These are phyloP conservation scores for Mongoloraphidia duomilia DNA, from an alignment of 2,888 invertebrate genomes.

Conservation along the genomic window DNA sequence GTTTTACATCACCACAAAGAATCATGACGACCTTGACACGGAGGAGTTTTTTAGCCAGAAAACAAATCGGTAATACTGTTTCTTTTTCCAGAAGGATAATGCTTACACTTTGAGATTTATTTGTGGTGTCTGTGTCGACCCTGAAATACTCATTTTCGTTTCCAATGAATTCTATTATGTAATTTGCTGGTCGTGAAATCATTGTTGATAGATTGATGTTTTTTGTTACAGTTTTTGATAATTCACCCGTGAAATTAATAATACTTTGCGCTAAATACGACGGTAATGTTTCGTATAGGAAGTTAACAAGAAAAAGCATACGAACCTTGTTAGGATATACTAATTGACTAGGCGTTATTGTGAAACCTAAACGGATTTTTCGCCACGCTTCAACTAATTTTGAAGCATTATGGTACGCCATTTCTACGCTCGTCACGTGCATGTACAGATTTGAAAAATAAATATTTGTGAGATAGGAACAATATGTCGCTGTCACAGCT, in stretches of 20 bases:
- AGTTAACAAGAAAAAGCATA: conserved; percentile 40
- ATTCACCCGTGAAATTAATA: conserved; percentile 32
- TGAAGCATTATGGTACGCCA: conserved; percentile 42
- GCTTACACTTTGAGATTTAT: too few species aligned
- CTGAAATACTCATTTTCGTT: conserved; percentile 19
- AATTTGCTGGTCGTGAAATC: conserved; percentile 15
- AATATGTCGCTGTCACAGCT: conserved; percentile 38
- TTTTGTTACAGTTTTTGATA: conserved; percentile 30
- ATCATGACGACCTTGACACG: conserved; percentile 16
- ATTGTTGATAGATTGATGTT: conserved; percentile 25
- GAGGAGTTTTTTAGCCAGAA: conserved; percentile 19
- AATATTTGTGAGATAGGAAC: conserved; percentile 38
- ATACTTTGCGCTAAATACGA: conserved; percentile 33
- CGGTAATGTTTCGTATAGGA: conserved; percentile 40
- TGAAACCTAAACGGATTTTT: conserved; percentile 37
- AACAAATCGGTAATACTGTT: conserved; percentile 15
- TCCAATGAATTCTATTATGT: conserved; percentile 20
- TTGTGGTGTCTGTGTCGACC: not conserved
- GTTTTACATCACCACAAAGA: conserved; percentile 21
- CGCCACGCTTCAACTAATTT: conserved; percentile 39
- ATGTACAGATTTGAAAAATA: conserved; percentile 34
- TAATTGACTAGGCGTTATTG: conserved; percentile 36
- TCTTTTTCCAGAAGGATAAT: conserved; percentile 8
- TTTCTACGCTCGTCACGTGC: conserved; percentile 24
- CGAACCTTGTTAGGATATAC: conserved; percentile 37